Evolutionary conservation across 2,888 invertebrate species (phyloP), one percentile per base, ranked within the genome.

Genomic region (Noctua janthina): DNA sequence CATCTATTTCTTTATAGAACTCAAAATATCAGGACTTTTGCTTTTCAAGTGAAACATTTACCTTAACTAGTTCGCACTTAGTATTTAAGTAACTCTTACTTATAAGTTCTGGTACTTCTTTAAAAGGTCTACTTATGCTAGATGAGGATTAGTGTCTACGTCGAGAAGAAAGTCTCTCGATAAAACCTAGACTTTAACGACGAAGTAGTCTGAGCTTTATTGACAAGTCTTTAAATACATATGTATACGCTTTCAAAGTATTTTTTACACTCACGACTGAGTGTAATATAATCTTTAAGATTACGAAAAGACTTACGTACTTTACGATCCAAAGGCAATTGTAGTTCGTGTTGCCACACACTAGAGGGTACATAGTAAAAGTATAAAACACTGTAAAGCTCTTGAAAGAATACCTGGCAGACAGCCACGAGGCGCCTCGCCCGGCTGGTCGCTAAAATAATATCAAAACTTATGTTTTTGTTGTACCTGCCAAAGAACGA

Each of bases 341-440:
- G 35, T 70, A 78, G 67, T 79, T 76, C 35, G 15, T 67, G 51
- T 78, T 76, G 43, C 75, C 72, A 81, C 62, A 71, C 59, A 78
- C 71, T 78, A 70, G 23, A 17, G 11, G 59, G 49, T 13, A 17
- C 49, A 49, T 66, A 71, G 51, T 79, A 77, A 62, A 71, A 68
- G 54, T 68, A 74, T 78, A 74, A 29, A 74, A 68, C 66, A 87
- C n/a, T 76, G 74, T 76, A 76, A 76, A 78, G 73, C 46, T 76
- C 39, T 56, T 39, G 43, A 56, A 51, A 74, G 43, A 84, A 70
- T 51, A 54, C 79, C 89, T 93, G 92, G 92, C 92, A 89, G 82
- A 1, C 59, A 74, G 92, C 92, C 92, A 92, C 78, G 62, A 84
- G 90, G 92, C 91, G 92, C 91, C 87, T 87, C 85, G 86, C 72